phyloP scores from a whole-genome alignment of 2,888 invertebrate species.

The Brassicogethes aeneus region DNA sequence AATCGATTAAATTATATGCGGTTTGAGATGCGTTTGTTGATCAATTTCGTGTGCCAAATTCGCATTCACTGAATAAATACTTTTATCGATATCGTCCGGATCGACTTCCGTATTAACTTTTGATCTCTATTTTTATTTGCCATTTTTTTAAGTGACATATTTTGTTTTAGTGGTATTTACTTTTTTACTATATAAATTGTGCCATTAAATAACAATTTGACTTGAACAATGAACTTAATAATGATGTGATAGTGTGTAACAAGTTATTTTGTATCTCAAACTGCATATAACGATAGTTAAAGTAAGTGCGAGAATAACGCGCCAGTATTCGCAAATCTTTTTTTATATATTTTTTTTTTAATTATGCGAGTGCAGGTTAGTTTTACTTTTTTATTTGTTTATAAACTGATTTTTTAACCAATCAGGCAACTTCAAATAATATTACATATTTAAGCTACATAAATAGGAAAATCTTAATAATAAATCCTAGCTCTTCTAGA shows the following conservation, averaged over 20 bases:
- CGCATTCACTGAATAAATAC: too few species aligned
- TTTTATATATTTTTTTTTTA: too few species aligned
- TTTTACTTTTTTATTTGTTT: too few species aligned
- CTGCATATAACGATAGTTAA: slow-evolving; percentile 19
- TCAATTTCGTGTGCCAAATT: slow-evolving; percentile 17
- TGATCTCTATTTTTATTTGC: slow-evolving; percentile 23
- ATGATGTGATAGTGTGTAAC: slow-evolving; percentile 1
- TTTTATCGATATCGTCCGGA: too few species aligned
- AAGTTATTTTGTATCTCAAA: slow-evolving; percentile 17
- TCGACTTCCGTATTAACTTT: slow-evolving; percentile 5
- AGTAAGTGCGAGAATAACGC: slow-evolving; percentile 13
- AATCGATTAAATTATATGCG: too few species aligned
- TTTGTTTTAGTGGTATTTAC: slow-evolving; percentile 6
- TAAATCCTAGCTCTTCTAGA: too few species aligned
- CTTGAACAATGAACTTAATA: slow-evolving; percentile 13
- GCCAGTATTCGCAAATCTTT: slow-evolving; percentile 24
- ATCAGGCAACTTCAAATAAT: too few species aligned
- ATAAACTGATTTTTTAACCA: too few species aligned
- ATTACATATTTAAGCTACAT: too few species aligned
- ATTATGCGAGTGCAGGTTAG: too few species aligned
- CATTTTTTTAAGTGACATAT: slow-evolving; percentile 15
- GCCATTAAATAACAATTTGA: slow-evolving; percentile 14
- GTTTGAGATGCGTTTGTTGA: slow-evolving; percentile 14
- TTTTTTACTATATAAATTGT: slow-evolving; percentile 8
- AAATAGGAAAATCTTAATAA: too few species aligned